phyloP scores from a whole-genome alignment of 1,140 invertebrate genomes.

The Drosophila punjabiensis region DNA sequence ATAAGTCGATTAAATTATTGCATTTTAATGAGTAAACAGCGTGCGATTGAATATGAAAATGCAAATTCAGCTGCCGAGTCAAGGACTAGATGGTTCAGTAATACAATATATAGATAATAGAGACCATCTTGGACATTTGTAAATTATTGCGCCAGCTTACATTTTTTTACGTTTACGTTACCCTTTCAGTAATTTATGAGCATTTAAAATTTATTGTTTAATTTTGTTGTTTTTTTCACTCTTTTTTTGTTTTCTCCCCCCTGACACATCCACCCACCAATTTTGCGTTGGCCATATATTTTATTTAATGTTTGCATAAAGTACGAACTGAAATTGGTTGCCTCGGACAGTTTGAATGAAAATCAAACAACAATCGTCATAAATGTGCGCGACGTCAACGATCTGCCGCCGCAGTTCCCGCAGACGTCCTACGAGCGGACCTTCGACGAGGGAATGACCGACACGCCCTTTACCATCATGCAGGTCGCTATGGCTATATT shows the following conservation, averaged over 20 bases:
- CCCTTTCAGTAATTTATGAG: slow-evolving; percentile 53
- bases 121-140: slow-evolving; percentile 22
- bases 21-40: slow-evolving; percentile 54
- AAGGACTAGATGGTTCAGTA: not conserved
- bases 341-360: slow-evolving; percentile 94
- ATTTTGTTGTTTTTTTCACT: slow-evolving; percentile 44
- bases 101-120: slow-evolving; percentile 12
- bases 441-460: slow-evolving; percentile 89
- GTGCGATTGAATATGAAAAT: slow-evolving; percentile 35
- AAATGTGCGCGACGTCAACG: slow-evolving; percentile 92
- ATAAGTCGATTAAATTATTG: slow-evolving; percentile 56
- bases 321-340: slow-evolving; percentile 95
- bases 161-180: slow-evolving; percentile 45
- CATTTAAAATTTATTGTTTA: slow-evolving; percentile 52
- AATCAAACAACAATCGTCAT: slow-evolving; percentile 92
- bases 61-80: slow-evolving; percentile 34
- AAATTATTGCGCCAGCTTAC: slow-evolving; percentile 24
- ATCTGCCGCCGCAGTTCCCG: slow-evolving; percentile 92
- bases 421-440: slow-evolving; percentile 89
- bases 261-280: not conserved
- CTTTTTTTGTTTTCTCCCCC: slow-evolving; percentile 20
- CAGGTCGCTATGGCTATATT: slow-evolving; percentile 86
- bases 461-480: slow-evolving; percentile 88
- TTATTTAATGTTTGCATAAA: slow-evolving; percentile 80
- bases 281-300: slow-evolving; percentile 41